Conservation (phyloP, 2,888 invertebrate species). For the Conchocele bisecta region DNA sequence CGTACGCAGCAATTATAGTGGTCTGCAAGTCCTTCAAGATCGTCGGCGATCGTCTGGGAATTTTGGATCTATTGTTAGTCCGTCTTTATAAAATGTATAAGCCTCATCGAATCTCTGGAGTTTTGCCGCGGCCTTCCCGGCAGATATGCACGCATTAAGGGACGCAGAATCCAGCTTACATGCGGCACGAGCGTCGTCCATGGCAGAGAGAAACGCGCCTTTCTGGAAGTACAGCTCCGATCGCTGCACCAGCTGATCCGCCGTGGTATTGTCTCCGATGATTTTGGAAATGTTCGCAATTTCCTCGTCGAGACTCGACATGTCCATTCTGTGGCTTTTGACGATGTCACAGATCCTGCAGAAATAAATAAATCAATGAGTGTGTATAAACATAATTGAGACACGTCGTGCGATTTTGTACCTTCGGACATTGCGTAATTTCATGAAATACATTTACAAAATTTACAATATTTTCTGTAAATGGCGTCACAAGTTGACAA, state of each 20-base stretch:
- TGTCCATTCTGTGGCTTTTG: too few relatives aligned
- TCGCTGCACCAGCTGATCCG: constrained; percentile 25
- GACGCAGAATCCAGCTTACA: constrained; percentile 41
- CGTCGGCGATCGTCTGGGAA: too few relatives aligned
- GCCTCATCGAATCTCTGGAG: constrained; percentile 68
- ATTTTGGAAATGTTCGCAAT: constrained; percentile 26
- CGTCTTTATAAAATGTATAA: constrained; percentile 67
- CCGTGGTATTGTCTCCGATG: constrained; percentile 19
- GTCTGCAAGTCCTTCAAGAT: constrained; percentile 66
- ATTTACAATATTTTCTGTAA: too few relatives aligned
- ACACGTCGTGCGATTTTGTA: too few relatives aligned
- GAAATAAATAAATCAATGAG: too few relatives aligned
- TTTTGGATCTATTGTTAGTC: constrained; percentile 66
- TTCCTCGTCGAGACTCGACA: constrained; percentile 23
- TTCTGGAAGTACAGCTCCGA: constrained; percentile 28
- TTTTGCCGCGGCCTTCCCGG: constrained; percentile 62
- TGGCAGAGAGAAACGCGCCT: constrained; percentile 50
- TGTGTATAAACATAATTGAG: too few relatives aligned
- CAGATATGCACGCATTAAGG: constrained; percentile 53
- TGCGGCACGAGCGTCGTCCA: constrained; percentile 63
- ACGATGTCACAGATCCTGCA: too few relatives aligned
- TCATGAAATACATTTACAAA: too few relatives aligned
- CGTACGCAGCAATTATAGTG: constrained; percentile 65
- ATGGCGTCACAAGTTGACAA: too few relatives aligned
- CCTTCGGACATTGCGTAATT: too few relatives aligned